phyloP scores from a whole-genome alignment of 2,113 vertebrate genomes.

The Nymphicus hollandicus region DNA sequence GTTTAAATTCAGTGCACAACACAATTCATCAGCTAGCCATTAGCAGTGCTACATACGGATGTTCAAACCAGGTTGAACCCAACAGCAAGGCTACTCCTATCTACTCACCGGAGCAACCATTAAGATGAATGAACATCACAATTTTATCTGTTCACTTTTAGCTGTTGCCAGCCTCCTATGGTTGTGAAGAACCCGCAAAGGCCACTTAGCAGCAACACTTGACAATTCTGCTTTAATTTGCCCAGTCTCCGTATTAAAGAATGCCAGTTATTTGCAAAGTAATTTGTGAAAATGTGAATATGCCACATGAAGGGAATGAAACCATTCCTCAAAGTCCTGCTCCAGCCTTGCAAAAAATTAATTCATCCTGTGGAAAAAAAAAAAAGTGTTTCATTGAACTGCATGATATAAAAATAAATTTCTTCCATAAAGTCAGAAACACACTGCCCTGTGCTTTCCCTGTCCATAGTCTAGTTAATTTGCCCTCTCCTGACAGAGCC shows the following conservation, averaged over 20 bases:
- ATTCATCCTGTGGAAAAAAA: not conserved
- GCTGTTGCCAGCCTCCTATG: not conserved
- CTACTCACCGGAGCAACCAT: accelerated
- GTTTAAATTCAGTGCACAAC: not conserved
- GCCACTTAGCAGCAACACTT: not conserved
- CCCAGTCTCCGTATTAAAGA: not conserved
- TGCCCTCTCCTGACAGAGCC: not conserved
- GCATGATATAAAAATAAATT: not conserved
- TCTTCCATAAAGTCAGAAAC: not conserved
- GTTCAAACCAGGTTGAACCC: not conserved
- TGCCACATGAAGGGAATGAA: not conserved
- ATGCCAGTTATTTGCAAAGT: not conserved
- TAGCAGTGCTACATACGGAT: not conserved
- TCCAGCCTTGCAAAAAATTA: not conserved
- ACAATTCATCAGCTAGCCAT: accelerated
- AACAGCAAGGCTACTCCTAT: no score
- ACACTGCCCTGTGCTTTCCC: not conserved
- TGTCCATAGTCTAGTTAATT: not conserved
- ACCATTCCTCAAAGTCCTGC: not conserved
- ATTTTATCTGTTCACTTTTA: not conserved
- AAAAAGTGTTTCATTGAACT: not conserved
- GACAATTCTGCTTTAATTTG: not conserved
- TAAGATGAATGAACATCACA: not conserved
- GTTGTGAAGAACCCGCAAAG: not conserved
- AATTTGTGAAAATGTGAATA: not conserved